These are phyloP conservation scores for Apamea sordens DNA, from an alignment of 2,888 invertebrate species.

Conservation along the genomic window DNA sequence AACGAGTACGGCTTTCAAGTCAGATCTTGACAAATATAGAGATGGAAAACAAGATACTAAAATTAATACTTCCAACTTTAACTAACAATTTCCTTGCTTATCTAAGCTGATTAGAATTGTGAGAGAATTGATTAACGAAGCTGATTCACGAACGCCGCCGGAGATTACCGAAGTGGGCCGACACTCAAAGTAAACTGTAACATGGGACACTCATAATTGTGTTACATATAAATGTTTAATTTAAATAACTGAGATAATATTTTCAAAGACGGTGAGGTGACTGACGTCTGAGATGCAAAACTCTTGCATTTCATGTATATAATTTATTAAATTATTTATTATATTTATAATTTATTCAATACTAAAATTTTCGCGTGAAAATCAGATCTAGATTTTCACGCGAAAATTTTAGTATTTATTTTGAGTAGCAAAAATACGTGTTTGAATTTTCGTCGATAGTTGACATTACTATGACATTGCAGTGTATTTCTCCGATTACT, in stretches of 20 bases:
- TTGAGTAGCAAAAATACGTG: not conserved
- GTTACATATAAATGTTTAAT: conserved; percentile 13
- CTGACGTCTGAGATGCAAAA: not conserved
- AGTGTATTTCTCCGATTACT: not conserved
- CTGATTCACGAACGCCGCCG: conserved; percentile 31
- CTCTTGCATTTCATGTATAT: not conserved
- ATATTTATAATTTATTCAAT: no score
- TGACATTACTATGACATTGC: not conserved
- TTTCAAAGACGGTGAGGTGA: conserved; percentile 3
- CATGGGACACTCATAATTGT: conserved; percentile 41
- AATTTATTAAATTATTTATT: no score
- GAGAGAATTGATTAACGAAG: conserved; percentile 49
- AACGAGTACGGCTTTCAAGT: not conserved
- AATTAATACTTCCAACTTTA: conserved; percentile 17
- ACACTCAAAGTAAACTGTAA: conserved; percentile 35
- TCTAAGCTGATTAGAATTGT: conserved; percentile 50
- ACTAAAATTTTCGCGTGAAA: no score
- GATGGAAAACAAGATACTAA: conserved; percentile 19
- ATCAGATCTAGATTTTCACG: not conserved
- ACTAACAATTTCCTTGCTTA: conserved; percentile 38
- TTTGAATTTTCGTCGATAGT: not conserved
- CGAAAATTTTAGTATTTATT: conserved; percentile 8
- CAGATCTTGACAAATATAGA: conserved; percentile 29
- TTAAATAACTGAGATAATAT: conserved; percentile 37
- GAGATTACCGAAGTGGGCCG: conserved; percentile 31